phyloP scores from a whole-genome alignment of 1,140 invertebrate genomes.

The Lineus longissimus region DNA sequence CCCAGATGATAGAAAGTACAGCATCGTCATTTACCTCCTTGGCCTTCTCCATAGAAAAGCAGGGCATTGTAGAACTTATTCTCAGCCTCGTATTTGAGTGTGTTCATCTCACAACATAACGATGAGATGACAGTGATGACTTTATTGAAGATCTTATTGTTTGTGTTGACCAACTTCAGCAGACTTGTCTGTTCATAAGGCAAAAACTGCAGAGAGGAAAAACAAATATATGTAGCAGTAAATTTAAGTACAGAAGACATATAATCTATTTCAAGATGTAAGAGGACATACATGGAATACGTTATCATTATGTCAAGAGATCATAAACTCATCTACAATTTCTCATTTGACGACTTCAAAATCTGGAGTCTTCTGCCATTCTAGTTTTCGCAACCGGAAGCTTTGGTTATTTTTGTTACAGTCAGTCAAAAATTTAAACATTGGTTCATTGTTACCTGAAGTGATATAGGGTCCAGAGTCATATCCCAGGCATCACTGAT shows the following conservation, averaged over 20 bases:
- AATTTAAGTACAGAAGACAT: neutral
- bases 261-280: neutral
- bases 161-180: constrained; percentile 70
- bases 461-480: constrained; percentile 60
- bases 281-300: neutral
- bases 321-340: constrained; percentile 2
- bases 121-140: constrained; percentile 75
- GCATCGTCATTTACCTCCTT: too few relatives aligned
- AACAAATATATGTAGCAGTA: constrained; percentile 3
- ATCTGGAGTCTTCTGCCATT: too few relatives aligned
- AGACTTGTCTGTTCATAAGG: constrained; percentile 65
- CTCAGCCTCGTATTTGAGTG: constrained; percentile 66
- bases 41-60: constrained; percentile 66
- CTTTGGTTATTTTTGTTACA: too few relatives aligned
- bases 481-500: constrained; percentile 57
- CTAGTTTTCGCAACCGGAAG: too few relatives aligned
- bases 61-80: constrained; percentile 63
- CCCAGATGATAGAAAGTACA: too few relatives aligned
- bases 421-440: too few relatives aligned
- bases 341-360: too few relatives aligned
- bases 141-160: constrained; percentile 78
- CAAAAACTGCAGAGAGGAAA: constrained; percentile 41
- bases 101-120: constrained; percentile 71
- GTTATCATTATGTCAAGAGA: too few relatives aligned
- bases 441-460: too few relatives aligned